Percentiles rank a stretch among this genome's conserved stretches.
These are phyloP conservation scores for Erpetoichthys calabaricus DNA, from an alignment of 2,797 vertebrate genomes.

Conservation along the genomic window DNA sequence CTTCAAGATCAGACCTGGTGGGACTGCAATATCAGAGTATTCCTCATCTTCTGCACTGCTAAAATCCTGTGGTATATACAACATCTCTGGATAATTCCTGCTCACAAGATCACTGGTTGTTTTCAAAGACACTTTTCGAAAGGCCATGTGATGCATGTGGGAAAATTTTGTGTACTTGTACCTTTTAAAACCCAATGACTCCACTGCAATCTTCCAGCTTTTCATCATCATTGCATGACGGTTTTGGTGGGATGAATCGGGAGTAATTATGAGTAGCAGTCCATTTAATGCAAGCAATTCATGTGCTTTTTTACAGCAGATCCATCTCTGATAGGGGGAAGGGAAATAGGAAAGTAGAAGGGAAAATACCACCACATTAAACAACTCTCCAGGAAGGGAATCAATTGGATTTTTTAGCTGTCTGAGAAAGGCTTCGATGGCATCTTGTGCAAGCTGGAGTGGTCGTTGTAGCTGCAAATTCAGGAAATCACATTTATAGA, in stretches of 20 bases:
- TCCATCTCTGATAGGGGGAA: slow-evolving; percentile 93
- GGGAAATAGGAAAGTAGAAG: slow-evolving; percentile 96
- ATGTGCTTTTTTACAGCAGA: slow-evolving; percentile 98
- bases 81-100: slow-evolving; percentile 96
- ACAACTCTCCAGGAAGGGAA: slow-evolving; percentile 77
- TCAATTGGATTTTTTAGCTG: slow-evolving; percentile 89
- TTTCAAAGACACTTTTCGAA: slow-evolving; percentile 82
- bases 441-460: slow-evolving; percentile 82
- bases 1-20: slow-evolving; percentile 76
- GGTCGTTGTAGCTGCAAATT: slow-evolving; percentile 64
- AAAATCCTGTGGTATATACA: slow-evolving; percentile 98
- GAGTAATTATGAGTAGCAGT: slow-evolving; percentile 92
- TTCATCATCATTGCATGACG: slow-evolving; percentile 95
- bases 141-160: slow-evolving; percentile 96
- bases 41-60: slow-evolving; percentile 72
- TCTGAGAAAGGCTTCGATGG: slow-evolving; percentile 80
- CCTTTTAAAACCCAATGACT: slow-evolving; percentile 93
- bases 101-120: slow-evolving; percentile 86
- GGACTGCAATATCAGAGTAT: slow-evolving; percentile 49
- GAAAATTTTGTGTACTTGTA: slow-evolving; percentile 95
- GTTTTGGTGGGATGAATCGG: slow-evolving; percentile 94
- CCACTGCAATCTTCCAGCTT: slow-evolving; percentile 92
- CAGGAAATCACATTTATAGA: slow-evolving; percentile 64
- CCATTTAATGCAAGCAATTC: slow-evolving; percentile 87
- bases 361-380: slow-evolving; percentile 92